These are phyloP conservation scores for Pseudomyrmex cubaensis DNA, from an alignment of 1,140 invertebrate species.

Conservation along the genomic window DNA sequence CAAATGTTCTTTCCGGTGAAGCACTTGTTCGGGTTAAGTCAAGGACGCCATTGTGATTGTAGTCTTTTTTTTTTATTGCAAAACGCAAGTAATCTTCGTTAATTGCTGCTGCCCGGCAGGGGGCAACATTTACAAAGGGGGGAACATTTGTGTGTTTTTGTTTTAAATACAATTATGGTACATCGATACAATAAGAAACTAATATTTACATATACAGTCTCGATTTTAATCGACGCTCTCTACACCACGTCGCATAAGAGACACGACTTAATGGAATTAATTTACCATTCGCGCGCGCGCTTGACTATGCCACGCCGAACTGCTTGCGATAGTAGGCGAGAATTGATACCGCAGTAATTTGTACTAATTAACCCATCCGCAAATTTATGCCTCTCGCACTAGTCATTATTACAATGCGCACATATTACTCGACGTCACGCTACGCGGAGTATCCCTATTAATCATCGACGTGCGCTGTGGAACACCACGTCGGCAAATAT, in stretches of 20 bases:
- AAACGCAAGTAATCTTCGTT: slow-evolving; percentile 45
- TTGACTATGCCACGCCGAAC: background rate
- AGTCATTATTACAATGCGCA: slow-evolving; percentile 52
- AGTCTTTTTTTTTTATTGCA: slow-evolving; percentile 49
- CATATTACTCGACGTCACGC: slow-evolving; percentile 56
- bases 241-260: slow-evolving; percentile 25
- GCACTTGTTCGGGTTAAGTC: slow-evolving; percentile 39
- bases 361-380: slow-evolving; percentile 59
- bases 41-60: slow-evolving; percentile 53
- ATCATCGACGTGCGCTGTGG: slow-evolving; percentile 43
- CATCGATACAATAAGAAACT: slow-evolving; percentile 36
- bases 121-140: slow-evolving; percentile 41
- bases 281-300: slow-evolving; percentile 9
- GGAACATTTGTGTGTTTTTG: slow-evolving; percentile 19
- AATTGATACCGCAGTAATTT: slow-evolving; percentile 61
- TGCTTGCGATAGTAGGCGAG: slow-evolving; percentile 33
- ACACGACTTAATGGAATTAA: slow-evolving; percentile 42
- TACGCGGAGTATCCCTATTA: slow-evolving; percentile 56
- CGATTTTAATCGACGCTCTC: slow-evolving; percentile 28
- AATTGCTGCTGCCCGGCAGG: slow-evolving; percentile 31
- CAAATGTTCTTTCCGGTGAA: slow-evolving; percentile 4
- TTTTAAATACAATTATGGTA: slow-evolving; percentile 48
- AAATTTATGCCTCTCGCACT: slow-evolving; percentile 48
- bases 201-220: slow-evolving; percentile 50
- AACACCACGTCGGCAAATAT: slow-evolving; percentile 6